Evolutionary conservation across 2,797 vertebrate species (phyloP), one percentile per base, ranked within the genome.

Genomic region (Balearica regulorum): DNA sequence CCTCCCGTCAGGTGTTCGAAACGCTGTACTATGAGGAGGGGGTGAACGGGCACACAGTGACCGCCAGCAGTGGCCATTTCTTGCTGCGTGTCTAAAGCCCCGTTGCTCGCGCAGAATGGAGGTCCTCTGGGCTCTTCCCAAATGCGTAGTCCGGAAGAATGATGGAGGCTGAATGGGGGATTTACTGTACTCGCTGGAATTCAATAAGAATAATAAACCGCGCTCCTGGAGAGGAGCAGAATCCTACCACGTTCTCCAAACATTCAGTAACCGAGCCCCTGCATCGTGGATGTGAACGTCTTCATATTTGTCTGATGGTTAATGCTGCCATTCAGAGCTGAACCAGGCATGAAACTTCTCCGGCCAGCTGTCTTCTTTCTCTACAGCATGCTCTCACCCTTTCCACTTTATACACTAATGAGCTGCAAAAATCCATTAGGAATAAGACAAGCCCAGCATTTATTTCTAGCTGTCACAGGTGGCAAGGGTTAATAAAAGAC

Each of bases 401-500:
- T 72, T 60, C 61, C 1, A 4, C 13, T 6, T 87, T 49, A 41
- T 9, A 46, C 19, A 0, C 48, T 82, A 53, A 82, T 33, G 70
- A 86, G 22, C 39, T 92, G 57, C 69, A 81, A 76, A 92, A 91
- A 69, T 46, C 65, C 79, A 55, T 73, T 55, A 81, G 85, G 31
- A 68, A 13, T 35, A 72, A 65, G 57, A 58, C 54, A 76, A 35
- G 37, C 14, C 33, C 80, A 72, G 82, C 64, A 22, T 78, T 92
- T 87, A 62, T 54, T 94, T 92, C 73, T 77, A 37, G 54, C 61
- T 90, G 69, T 87, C 86, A 80, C 51, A 81, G 86, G 43, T 70
- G 57, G 77, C 90, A 95, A 96, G 87, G 82, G 82, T 95, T 96
- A 96, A 94, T 44, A 85, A 95, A 90, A 84, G 68, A 83, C 61